These are phyloP conservation scores for Mixornis gularis DNA, from an alignment of 2,113 vertebrate species.

Conservation along the genomic window DNA sequence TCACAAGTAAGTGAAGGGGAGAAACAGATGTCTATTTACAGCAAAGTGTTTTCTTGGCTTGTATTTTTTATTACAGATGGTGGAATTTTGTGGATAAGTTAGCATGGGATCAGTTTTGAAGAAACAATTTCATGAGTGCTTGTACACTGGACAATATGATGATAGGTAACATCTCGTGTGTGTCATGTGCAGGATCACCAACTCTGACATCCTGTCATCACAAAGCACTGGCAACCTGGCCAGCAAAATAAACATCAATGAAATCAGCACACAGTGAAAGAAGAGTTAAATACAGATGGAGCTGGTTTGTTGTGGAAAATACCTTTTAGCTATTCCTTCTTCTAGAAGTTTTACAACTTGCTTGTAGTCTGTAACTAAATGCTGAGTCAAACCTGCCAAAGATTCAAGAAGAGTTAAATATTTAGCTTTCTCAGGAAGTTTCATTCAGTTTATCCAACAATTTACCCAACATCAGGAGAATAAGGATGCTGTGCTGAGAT, in stretches of 20 bases:
- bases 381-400: slow-evolving; percentile 87
- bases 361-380: slow-evolving; percentile 88
- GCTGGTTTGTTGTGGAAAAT: neutral
- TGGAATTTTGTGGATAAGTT: neutral
- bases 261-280: neutral
- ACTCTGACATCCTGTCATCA: neutral
- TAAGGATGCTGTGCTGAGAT: neutral
- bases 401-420: slow-evolving; percentile 13
- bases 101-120: neutral
- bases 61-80: neutral
- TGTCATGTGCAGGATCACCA: neutral
- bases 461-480: neutral
- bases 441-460: neutral
- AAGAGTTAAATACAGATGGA: neutral
- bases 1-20: neutral
- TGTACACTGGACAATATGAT: neutral
- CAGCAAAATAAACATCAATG: neutral
- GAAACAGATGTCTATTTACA: neutral
- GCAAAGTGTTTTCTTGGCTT: neutral
- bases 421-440: neutral
- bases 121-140: neutral
- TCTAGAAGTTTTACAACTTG: slow-evolving; percentile 90
- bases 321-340: slow-evolving; percentile 92
- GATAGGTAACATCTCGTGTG: neutral
- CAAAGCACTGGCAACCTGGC: neutral